phyloP scores from a whole-genome alignment of 2,113 vertebrate species.

The Acrocephalus arundinaceus region DNA sequence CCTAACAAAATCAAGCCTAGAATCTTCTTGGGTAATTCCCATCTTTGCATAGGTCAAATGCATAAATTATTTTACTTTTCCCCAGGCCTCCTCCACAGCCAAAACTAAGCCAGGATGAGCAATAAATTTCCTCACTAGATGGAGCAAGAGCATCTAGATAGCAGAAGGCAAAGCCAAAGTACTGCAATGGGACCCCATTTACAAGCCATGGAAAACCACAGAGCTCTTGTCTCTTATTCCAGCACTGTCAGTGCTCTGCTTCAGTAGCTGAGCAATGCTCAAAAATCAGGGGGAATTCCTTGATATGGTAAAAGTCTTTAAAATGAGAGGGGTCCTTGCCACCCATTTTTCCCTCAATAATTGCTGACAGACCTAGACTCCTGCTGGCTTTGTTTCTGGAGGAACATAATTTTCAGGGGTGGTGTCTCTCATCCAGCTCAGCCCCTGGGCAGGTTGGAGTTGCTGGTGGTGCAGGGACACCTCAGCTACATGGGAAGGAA shows the following conservation, averaged over 20 bases:
- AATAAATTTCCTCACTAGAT: conserved; percentile 23
- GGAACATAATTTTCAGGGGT: background rate
- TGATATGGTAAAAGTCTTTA: background rate
- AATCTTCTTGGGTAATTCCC: conserved; percentile 1
- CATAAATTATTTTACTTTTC: background rate
- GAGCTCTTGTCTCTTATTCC: background rate
- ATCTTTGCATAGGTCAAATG: conserved; percentile 4
- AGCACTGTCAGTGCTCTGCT: background rate
- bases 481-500: background rate
- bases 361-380: background rate
- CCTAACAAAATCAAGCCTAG: background rate
- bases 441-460: background rate
- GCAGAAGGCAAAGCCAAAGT: background rate
- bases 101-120: background rate
- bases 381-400: background rate
- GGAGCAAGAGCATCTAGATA: background rate
- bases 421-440: background rate
- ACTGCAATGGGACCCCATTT: background rate
- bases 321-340: background rate
- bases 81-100: background rate
- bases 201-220: background rate
- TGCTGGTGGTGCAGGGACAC: background rate
- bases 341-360: background rate
- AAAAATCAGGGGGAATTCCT: background rate
- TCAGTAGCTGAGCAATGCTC: background rate